phyloP scores from a whole-genome alignment of 2,797 vertebrate species.

The Etheostoma perlongum region DNA sequence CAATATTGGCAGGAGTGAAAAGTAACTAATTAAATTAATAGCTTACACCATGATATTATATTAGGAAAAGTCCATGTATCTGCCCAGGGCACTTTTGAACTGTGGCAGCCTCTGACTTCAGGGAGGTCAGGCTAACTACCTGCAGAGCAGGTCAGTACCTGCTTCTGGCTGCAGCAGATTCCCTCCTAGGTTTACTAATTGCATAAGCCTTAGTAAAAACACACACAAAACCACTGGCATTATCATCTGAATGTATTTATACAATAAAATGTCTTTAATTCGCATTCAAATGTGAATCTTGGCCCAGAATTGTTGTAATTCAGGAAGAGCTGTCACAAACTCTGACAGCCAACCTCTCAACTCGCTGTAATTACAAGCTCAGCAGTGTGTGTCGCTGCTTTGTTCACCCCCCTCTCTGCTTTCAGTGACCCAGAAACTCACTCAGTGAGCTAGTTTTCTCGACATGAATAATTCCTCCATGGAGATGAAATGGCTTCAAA shows the following conservation, averaged over 20 bases:
- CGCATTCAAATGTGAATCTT: constrained; percentile 40
- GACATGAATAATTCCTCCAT: constrained; percentile 67
- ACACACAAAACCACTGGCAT: constrained; percentile 3
- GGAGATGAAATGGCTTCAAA: constrained; percentile 48
- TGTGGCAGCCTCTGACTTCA: constrained; percentile 6
- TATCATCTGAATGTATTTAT: constrained; percentile 21
- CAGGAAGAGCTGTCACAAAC: constrained; percentile 46
- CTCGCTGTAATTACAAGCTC: constrained; percentile 63
- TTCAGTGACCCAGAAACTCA: constrained; percentile 70
- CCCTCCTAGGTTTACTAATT: constrained; percentile 7
- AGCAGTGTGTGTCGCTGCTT: constrained; percentile 49
- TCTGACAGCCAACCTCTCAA: constrained; percentile 49
- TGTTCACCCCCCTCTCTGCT: constrained; percentile 57
- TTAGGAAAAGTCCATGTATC: not conserved
- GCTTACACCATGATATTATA: not conserved
- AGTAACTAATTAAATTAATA: not conserved
- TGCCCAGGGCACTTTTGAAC: not conserved
- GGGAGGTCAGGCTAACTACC: not conserved
- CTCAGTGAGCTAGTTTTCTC: constrained; percentile 55
- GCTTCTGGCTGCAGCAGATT: constrained; percentile 5
- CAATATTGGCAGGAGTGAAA: constrained; percentile 2
- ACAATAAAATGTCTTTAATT: constrained; percentile 35
- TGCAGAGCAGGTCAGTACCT: constrained; percentile 26
- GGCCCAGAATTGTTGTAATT: constrained; percentile 41
- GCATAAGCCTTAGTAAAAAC: not conserved